These are phyloP conservation scores for Conchocele bisecta DNA, from an alignment of 2,888 invertebrate species.

Conservation along the genomic window DNA sequence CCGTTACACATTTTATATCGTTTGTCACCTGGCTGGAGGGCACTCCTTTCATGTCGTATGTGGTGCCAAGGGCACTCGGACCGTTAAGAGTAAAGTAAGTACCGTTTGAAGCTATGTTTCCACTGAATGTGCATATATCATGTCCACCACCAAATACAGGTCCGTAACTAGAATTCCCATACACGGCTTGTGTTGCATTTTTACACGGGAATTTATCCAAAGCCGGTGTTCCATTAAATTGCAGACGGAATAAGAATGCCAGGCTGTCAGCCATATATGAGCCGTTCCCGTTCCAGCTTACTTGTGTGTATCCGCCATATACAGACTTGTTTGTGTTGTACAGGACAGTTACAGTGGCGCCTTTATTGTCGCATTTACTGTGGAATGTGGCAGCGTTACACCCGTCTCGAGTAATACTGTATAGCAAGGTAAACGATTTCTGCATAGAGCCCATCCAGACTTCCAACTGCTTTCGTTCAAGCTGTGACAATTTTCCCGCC, in stretches of 20 bases:
- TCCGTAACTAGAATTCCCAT: not conserved
- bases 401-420: constrained; percentile 54
- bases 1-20: constrained; percentile 48
- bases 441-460: constrained; percentile 54
- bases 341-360: constrained; percentile 57
- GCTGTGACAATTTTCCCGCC: constrained; percentile 22
- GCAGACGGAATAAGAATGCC: constrained; percentile 33
- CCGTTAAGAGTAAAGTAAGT: constrained; percentile 27
- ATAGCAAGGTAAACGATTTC: constrained; percentile 54
- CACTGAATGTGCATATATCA: constrained; percentile 19
- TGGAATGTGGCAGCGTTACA: constrained; percentile 55
- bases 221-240: constrained; percentile 16
- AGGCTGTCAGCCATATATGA: not conserved
- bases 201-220: not conserved
- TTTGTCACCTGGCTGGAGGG: constrained; percentile 31
- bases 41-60: constrained; percentile 22
- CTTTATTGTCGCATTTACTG: constrained; percentile 61
- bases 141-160: constrained; percentile 22
- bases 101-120: not conserved
- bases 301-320: constrained; percentile 56
- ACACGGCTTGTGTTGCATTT: not conserved
- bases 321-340: constrained; percentile 60
- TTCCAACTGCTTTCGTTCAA: constrained; percentile 46
- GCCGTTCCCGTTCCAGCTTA: constrained; percentile 31
- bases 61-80: not conserved